Conservation (phyloP, 2,888 invertebrate species). For the Stomorhina lunata region DNA sequence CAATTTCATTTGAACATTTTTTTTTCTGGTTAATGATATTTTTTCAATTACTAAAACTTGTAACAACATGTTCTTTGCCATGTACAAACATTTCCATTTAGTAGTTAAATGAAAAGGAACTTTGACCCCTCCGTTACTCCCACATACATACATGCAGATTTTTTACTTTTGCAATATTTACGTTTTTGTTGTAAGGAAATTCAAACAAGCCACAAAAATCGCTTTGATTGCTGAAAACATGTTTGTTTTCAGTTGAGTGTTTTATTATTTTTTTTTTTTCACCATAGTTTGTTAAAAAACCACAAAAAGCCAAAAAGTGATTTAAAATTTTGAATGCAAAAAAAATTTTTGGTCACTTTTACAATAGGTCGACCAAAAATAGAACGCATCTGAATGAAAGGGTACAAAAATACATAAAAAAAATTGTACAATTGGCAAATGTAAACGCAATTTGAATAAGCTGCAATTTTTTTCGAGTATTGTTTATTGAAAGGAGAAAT, state of each 20-base stretch:
- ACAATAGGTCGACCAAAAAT: conserved; percentile 50
- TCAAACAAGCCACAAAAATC: conserved; percentile 67
- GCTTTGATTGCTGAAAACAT: conserved; percentile 66
- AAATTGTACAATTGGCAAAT: conserved; percentile 59
- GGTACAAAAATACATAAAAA: neutral
- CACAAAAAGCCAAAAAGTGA: conserved; percentile 63
- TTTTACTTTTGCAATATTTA: conserved; percentile 6
- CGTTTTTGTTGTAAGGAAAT: conserved; percentile 51
- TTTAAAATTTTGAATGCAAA: conserved; percentile 40
- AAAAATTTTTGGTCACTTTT: conserved; percentile 48
- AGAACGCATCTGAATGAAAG: neutral
- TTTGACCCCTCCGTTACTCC: conserved; percentile 16
- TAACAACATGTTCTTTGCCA: neutral
- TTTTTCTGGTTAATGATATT: conserved; percentile 1
- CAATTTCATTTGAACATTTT: conserved; percentile 16
- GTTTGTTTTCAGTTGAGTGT: conserved; percentile 47
- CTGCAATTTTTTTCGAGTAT: neutral
- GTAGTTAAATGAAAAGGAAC: neutral
- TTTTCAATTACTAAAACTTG: conserved; percentile 33
- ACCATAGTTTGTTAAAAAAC: conserved; percentile 48
- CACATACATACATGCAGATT: neutral
- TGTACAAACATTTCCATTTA: neutral
- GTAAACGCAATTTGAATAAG: conserved; percentile 48
- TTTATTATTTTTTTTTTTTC: neutral
- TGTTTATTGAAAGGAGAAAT: neutral